Evolutionary conservation across 2,888 invertebrate species (phyloP), one percentile per base, ranked within the genome.

Genomic region (Conchocele bisecta): DNA sequence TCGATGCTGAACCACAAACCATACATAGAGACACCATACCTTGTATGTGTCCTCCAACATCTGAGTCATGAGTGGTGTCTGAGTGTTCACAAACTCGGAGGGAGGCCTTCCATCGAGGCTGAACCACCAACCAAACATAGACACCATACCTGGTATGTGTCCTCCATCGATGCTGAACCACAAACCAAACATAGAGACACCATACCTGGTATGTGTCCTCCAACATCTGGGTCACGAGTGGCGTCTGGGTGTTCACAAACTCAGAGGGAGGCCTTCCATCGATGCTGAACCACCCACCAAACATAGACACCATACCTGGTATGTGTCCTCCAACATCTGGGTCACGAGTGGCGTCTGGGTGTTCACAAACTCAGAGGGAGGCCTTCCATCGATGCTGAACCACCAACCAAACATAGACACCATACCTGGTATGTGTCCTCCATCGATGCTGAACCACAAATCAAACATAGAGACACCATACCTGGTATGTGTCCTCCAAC

Each of bases 91-190:
- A 80, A 88, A 91, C 75, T 89, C 89, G 5, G 87, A 82, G 0
- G 80, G 90, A 89, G 2, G 86, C 82, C 42, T 90, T 89, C 89
- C 90, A 90, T n/a, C n/a, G n/a, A n/a, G n/a, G n/a, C n/a, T n/a
- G n/a, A n/a, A n/a, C n/a, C n/a, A n/a, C n/a, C n/a, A n/a, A n/a
- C n/a, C n/a, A n/a, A n/a, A n/a, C n/a, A n/a, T n/a, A n/a, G n/a
- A n/a, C n/a, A n/a, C n/a, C n/a, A n/a, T n/a, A n/a, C n/a, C n/a
- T n/a, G n/a, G n/a, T n/a, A n/a, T n/a, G n/a, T n/a, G n/a, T n/a
- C n/a, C n/a, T n/a, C n/a, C n/a, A n/a, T n/a, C n/a, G n/a, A n/a
- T n/a, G n/a, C n/a, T n/a, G n/a, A n/a, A n/a, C n/a, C n/a, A n/a
- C n/a, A n/a, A n/a, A n/a, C n/a, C n/a, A n/a, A n/a, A n/a, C n/a